These are phyloP conservation scores for Panopea generosa DNA, from an alignment of 2,888 invertebrate genomes.

Conservation along the genomic window DNA sequence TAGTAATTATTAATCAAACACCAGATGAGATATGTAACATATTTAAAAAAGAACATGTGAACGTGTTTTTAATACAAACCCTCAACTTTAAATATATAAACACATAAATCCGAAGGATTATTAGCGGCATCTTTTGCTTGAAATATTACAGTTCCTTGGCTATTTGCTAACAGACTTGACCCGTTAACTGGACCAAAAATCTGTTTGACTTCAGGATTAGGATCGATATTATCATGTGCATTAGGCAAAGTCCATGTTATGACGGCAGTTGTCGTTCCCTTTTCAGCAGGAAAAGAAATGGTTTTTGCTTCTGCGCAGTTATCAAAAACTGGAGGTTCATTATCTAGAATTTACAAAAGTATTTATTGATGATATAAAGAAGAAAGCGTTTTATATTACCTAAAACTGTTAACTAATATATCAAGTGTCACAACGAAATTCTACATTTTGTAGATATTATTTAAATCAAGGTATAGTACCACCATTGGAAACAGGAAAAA, in stretches of 20 bases:
- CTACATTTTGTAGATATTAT: too few species aligned
- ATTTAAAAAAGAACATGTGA: too few species aligned
- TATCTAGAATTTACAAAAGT: conserved; percentile 8
- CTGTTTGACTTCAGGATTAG: not conserved
- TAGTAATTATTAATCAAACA: too few species aligned
- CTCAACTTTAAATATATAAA: conserved; percentile 11
- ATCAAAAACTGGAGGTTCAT: conserved; percentile 1
- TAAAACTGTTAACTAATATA: too few species aligned
- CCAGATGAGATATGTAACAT: too few species aligned
- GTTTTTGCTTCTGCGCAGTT: conserved; percentile 6
- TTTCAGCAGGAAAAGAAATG: conserved; percentile 7
- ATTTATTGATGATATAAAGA: not conserved
- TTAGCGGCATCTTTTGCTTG: conserved; percentile 5
- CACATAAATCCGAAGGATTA: conserved; percentile 9
- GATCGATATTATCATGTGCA: conserved; percentile 12
- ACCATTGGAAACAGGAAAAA: too few species aligned
- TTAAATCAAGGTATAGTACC: too few species aligned
- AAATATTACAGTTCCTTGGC: not conserved
- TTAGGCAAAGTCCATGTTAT: not conserved
- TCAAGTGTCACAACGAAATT: too few species aligned
- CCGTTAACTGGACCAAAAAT: conserved; percentile 13
- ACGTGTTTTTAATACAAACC: too few species aligned
- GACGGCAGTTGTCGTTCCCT: conserved; percentile 8
- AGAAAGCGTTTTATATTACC: not conserved
- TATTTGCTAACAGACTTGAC: not conserved